Evolutionary conservation across 2,888 invertebrate genomes (phyloP).

Genomic region (Andricus quercusramuli): DNA sequence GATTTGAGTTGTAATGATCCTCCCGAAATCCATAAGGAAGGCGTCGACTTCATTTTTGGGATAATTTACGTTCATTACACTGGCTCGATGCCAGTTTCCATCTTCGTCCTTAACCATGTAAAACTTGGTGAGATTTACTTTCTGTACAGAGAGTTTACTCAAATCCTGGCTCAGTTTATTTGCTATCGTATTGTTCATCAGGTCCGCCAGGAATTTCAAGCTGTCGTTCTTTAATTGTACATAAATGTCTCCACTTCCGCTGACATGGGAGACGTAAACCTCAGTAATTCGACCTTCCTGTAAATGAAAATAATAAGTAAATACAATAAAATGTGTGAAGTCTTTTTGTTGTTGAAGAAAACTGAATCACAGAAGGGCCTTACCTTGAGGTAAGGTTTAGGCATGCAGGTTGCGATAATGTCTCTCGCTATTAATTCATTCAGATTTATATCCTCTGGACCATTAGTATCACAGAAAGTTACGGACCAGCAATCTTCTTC

Average conservation of each 20-base stretch:
- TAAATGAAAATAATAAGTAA: constrained; percentile 40
- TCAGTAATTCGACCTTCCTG: constrained; percentile 47
- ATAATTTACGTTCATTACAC: constrained; percentile 75
- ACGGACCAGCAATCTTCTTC: constrained; percentile 81
- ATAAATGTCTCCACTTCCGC: constrained; percentile 77
- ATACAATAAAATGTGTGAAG: background rate
- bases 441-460: constrained; percentile 83
- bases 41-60: constrained; percentile 75
- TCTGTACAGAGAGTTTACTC: constrained; percentile 50
- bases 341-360: background rate
- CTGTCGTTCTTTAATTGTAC: constrained; percentile 76
- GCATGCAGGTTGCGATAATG: background rate
- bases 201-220: constrained; percentile 66
- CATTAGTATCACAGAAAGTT: constrained; percentile 84
- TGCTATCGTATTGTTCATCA: constrained; percentile 66
- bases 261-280: constrained; percentile 77
- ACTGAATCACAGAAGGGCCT: background rate
- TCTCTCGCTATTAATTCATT: constrained; percentile 80
- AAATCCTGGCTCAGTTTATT: constrained; percentile 52
- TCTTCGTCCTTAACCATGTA: constrained; percentile 79
- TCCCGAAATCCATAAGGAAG: constrained; percentile 81
- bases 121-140: constrained; percentile 72
- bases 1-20: constrained; percentile 75
- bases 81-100: constrained; percentile 79
- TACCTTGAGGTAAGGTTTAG: background rate